Base-by-base conservation (phyloP, 1,140 invertebrate genomes). In the Drosophila santomea region DNA sequence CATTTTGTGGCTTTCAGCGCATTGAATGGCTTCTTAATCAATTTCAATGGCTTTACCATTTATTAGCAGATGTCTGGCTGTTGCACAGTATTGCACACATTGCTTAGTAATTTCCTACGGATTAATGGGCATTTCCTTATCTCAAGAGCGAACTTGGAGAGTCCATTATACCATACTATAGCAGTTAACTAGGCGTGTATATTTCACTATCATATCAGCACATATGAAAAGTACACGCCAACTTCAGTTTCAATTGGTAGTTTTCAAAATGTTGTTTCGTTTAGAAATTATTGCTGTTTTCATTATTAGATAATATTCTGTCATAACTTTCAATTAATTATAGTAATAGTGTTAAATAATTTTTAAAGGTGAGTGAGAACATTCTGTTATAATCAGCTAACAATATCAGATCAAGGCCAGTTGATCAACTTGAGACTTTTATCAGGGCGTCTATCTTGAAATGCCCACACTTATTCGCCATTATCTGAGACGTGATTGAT, bases 361-460 rank as follows among this genome's bases (percentile, higher is more conserved):
- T 20, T 45, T 45, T 20, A 23, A 11, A 45, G 1, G 15, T 4
- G 15, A 20, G 8, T 3, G 17, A 45, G 4, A 45, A n/a, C 11
- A 17, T 14, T 10, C 11, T 17, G 15, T 20, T 17, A 25, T 23
- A 32, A 20, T 57, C 39, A 61, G 23, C 23, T 12, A 55, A 23
- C 15, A 25, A 52, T 36, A 68, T 69, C 50, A 20, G 25, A 67
- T 67, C 59, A 69, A 68, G 51, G 51, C 36, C 62, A 25, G 47
- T 55, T 5, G 23, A 25, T 8, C 14, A 17, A 61, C 56, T 73
- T 10, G 45, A 39, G 36, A 20, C 47, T 14, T 35, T 59, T 73
- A 73, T 73, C 69, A 61, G 56, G 32, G 55, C 32, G 54, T 59
- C 54, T 51, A 72, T 72, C 69, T 73, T 14, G 28, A 52, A 51